phyloP scores from a whole-genome alignment of 2,797 vertebrate species.

The Setipinna tenuifilis region DNA sequence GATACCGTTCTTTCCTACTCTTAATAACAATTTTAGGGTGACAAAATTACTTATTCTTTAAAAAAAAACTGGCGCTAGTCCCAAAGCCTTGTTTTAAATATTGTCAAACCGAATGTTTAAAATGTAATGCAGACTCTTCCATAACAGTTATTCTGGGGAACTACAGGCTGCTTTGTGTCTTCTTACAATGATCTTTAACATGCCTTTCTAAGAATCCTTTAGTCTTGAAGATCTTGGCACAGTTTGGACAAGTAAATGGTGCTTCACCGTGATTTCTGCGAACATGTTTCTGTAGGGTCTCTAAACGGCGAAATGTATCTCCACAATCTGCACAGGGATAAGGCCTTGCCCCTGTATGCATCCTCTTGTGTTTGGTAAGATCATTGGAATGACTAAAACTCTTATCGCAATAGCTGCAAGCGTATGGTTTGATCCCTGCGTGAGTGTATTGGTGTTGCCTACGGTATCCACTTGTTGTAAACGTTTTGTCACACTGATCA shows the following conservation, averaged over 20 bases:
- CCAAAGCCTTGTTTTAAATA: too few relatives aligned
- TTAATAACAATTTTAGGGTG: too few relatives aligned
- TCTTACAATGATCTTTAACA: neutral
- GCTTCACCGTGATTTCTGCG: neutral
- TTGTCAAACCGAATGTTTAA: too few relatives aligned
- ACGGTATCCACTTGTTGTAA: conserved; percentile 4
- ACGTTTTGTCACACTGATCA: neutral
- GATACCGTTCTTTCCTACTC: too few relatives aligned
- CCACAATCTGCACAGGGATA: conserved; percentile 19
- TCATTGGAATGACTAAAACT: conserved; percentile 19
- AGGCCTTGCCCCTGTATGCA: neutral
- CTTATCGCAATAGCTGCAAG: neutral
- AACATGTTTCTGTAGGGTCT: conserved; percentile 9
- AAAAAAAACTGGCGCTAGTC: too few relatives aligned
- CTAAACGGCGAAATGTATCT: neutral
- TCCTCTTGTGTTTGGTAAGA: neutral
- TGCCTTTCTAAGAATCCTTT: neutral
- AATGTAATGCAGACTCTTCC: too few relatives aligned
- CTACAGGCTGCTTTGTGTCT: conserved; percentile 32
- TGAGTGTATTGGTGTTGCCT: neutral
- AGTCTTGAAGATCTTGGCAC: neutral
- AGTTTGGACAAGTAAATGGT: neutral
- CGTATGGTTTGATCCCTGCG: conserved; percentile 5
- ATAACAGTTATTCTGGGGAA: neutral
- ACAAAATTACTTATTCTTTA: too few relatives aligned